These are phyloP conservation scores for Epistrophe eligans DNA, from an alignment of 2,888 invertebrate species.

Conservation along the genomic window DNA sequence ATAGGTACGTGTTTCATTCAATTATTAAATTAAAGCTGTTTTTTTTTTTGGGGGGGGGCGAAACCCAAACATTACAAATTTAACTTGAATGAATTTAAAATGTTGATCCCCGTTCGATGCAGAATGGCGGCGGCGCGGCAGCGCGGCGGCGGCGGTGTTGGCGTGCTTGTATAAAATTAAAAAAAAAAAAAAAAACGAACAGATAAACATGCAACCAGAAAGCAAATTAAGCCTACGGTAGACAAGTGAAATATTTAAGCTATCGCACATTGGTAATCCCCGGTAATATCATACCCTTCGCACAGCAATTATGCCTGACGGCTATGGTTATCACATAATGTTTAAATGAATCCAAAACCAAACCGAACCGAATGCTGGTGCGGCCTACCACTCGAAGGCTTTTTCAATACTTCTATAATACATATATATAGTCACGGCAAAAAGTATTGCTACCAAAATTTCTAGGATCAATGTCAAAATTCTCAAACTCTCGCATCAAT, in stretches of 20 bases:
- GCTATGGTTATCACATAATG: constrained; percentile 64
- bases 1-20: constrained; percentile 32
- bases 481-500: too few species aligned
- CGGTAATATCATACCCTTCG: constrained; percentile 52
- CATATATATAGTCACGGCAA: not conserved
- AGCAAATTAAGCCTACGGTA: constrained; percentile 62
- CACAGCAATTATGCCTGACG: constrained; percentile 58
- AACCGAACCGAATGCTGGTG: constrained; percentile 24
- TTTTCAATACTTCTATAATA: constrained; percentile 34
- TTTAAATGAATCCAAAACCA: constrained; percentile 55
- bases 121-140: not conserved
- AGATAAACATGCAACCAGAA: constrained; percentile 63
- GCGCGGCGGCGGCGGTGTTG: not conserved
- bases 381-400: constrained; percentile 53
- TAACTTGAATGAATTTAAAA: constrained; percentile 58
- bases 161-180: not conserved
- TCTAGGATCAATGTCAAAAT: not conserved
- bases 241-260: constrained; percentile 64
- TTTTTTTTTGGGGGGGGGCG: constrained; percentile 15
- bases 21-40: constrained; percentile 21
- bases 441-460: not conserved
- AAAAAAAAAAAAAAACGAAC: constrained; percentile 8
- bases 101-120: constrained; percentile 27
- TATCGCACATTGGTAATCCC: constrained; percentile 65
- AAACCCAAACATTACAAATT: constrained; percentile 33